phyloP scores from a whole-genome alignment of 2,888 invertebrate genomes.

The Trissoscelio sp. region DNA sequence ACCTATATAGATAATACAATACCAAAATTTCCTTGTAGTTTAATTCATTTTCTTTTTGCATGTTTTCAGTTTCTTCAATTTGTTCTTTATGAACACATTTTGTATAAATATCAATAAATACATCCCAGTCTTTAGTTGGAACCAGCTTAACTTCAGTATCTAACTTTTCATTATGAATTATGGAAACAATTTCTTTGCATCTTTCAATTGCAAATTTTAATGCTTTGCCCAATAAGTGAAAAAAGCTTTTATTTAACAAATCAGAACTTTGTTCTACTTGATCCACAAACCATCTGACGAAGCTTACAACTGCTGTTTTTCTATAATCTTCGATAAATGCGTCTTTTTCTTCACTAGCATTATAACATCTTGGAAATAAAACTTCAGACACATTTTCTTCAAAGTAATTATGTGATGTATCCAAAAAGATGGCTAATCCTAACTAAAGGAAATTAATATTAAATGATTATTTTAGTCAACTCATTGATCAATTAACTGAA shows the following conservation, averaged over 20 bases:
- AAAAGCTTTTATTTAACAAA: slow-evolving; percentile 62
- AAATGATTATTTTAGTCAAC: no score
- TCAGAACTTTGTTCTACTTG: slow-evolving; percentile 70
- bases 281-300: slow-evolving; percentile 87
- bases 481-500: no score
- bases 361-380: slow-evolving; percentile 90
- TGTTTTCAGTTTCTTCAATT: background rate
- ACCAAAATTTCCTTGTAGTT: no score
- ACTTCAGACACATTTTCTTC: slow-evolving; percentile 86
- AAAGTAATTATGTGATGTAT: slow-evolving; percentile 87
- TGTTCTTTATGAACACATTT: slow-evolving; percentile 84
- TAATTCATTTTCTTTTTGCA: no score
- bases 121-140: slow-evolving; percentile 86
- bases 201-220: slow-evolving; percentile 89
- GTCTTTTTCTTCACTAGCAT: slow-evolving; percentile 84
- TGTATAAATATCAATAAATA: slow-evolving; percentile 88
- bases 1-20: no score
- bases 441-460: slow-evolving; percentile 75
- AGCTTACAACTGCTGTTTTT: slow-evolving; percentile 90
- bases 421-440: slow-evolving; percentile 82
- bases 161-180: slow-evolving; percentile 84
- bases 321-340: slow-evolving; percentile 90
- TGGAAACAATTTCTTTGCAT: slow-evolving; percentile 87
- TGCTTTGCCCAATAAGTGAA: slow-evolving; percentile 83
- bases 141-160: slow-evolving; percentile 84